Evolutionary conservation across 2,113 vertebrate genomes (phyloP), one percentile per base, ranked within the genome.

Genomic region (Halcyon senegalensis): DNA sequence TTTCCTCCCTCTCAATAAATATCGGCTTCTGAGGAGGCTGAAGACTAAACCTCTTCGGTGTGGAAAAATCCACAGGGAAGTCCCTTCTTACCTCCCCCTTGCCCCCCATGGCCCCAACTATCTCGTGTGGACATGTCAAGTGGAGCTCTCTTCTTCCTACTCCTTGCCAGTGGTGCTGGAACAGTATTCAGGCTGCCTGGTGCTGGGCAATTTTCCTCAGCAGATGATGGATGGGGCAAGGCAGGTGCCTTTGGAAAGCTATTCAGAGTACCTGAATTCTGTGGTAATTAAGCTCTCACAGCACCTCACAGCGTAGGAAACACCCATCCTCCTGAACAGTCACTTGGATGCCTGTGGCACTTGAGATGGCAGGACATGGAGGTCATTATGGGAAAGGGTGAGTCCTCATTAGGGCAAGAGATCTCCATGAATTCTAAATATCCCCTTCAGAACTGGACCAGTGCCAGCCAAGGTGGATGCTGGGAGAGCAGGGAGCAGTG

Each of bases 41-140:
- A 68, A 84, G 41, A 62, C 31, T 27, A 48, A 84, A 95, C 60
- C 3, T 2, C 53, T 88, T 55, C 33, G 56, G 31, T 35, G 44
- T 31, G 60, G 39, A 58, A 44, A 89, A 84, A 90, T 64, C 55
- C 48, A 25, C 0, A 2, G 72, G 50, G 37, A 74, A 59, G 5
- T 51, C 10, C 20, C 41, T 88, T 80, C 27, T 55, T 23, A 16
- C 27, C 27, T 19, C 4, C 15, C 2, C 9, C 31, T 69, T 58
- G 30, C 16, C 10, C 55, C 19, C 3, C 17, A 8, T 0, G 0
- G 35, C 37, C 43, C 25, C 1, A 2, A 16, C 10, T 58, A n/a
- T 44, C 70, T 69, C 2, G 0, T 33, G 53, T 0, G 2, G 35
- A 41, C 6, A 0, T 35, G n/a, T 30, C 13, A 4, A 78, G 20